A percentile compares a stretch with the other conserved stretches of the same genome.
These are phyloP conservation scores for Sipha flava DNA, from an alignment of 1,140 invertebrate species.

Conservation along the genomic window DNA sequence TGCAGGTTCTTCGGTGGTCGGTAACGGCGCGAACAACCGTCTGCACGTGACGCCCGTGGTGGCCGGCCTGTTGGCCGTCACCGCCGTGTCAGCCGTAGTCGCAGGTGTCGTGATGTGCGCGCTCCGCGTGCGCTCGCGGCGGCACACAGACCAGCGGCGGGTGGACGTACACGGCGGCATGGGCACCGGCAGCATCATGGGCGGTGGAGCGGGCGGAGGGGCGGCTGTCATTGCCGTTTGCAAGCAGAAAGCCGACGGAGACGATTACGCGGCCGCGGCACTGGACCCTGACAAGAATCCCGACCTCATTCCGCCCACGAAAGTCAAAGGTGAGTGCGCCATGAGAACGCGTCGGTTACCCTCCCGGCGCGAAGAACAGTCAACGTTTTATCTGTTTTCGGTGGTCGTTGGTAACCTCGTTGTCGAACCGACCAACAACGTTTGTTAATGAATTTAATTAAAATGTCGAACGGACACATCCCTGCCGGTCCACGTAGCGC, in stretches of 20 bases:
- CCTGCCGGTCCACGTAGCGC: too few species aligned
- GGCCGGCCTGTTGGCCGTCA: conserved; percentile 62
- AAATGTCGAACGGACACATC: too few species aligned
- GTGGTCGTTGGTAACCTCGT: too few species aligned
- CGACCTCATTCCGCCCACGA: neutral
- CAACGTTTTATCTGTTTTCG: too few species aligned
- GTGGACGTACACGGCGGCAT: neutral
- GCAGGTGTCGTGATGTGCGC: conserved; percentile 61
- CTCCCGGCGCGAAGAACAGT: too few species aligned
- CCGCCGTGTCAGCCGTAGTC: conserved; percentile 63
- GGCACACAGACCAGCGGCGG: neutral
- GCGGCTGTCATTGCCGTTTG: neutral
- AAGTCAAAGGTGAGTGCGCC: neutral
- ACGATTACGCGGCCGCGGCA: neutral
- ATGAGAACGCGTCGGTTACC: too few species aligned
- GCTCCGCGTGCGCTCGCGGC: conserved; percentile 50
- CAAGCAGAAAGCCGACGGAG: neutral
- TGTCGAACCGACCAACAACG: too few species aligned
- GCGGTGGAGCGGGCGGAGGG: neutral
- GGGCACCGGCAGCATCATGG: neutral
- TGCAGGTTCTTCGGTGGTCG: conserved; percentile 24
- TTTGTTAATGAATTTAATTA: too few species aligned
- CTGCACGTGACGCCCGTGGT: conserved; percentile 67
- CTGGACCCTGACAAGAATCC: conserved; percentile 15
- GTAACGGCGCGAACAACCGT: conserved; percentile 51